A percentile compares a stretch with the other conserved stretches of the same genome.
Evolutionary conservation across 2,888 invertebrate species (phyloP).

Genomic region (Lacanobia wlatinum): DNA sequence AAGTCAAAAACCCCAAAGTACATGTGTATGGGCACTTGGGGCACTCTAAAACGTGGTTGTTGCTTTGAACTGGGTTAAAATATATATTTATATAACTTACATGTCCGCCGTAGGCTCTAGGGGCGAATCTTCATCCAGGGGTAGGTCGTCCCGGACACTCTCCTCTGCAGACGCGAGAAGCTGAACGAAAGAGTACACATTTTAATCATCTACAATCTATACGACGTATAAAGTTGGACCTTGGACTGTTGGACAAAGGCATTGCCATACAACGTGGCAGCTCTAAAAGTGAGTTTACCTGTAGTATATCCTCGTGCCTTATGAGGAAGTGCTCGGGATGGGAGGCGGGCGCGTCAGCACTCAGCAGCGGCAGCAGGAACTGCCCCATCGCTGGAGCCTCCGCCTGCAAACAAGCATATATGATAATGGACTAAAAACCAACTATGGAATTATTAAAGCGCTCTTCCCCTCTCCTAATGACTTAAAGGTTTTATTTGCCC

Average conservation of each 20-base stretch:
- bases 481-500: no score
- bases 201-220: background rate
- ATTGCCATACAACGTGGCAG: no score
- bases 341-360: conserved; percentile 73
- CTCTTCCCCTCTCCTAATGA: no score
- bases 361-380: conserved; percentile 86
- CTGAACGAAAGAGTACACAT: conserved; percentile 64
- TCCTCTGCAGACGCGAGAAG: conserved; percentile 85
- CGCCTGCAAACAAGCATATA: conserved; percentile 63
- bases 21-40: no score
- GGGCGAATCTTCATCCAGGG: conserved; percentile 70
- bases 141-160: conserved; percentile 76
- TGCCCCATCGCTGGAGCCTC: conserved; percentile 86
- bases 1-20: no score
- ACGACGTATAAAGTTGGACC: no score
- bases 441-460: no score
- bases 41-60: no score
- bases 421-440: background rate
- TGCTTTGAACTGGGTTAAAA: no score
- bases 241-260: no score
- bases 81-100: conserved; percentile 69
- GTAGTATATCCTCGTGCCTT: conserved; percentile 86
- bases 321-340: conserved; percentile 84
- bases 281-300: conserved; percentile 74
- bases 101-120: conserved; percentile 74